Evolutionary conservation across 53 echinoderm and acorn worm genomes (phyloP), one percentile per base, ranked within the genome.

Genomic region (Holothuria leucospilota): DNA sequence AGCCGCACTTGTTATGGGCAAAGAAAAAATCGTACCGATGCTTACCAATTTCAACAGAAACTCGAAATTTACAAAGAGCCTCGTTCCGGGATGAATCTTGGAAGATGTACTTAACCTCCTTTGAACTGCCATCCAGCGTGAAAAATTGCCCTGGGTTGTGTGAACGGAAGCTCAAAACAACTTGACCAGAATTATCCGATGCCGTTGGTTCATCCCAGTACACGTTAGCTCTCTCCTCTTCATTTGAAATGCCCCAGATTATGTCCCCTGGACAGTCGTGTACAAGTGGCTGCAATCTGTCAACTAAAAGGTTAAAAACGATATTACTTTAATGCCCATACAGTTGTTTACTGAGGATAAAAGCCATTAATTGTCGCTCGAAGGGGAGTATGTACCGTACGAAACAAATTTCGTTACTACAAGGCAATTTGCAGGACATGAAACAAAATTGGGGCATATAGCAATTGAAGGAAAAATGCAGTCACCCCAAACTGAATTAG

Each of bases 251-350:
- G 38, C 80, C 80, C 28, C 26, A 51, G 7, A 14, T 61, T 58
- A 80, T 80, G 29, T 60, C 80, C 38, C 6, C 59, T 14, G 80
- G 80, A 80, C 80, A 80, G 13, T 80, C 25, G 13, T n/a, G 74
- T 80, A 80, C 8, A 6, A 59, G 23, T 5, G 80, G 80, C 23
- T 58, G 61, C 5, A 80, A 8, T 15, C 62, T 51, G 34, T 80
- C 80, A 24, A 80, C 80, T 80, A 18, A 56, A 56, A 46, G 46
- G 46, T 46, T 46, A 5, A 46, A 46, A 1, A 46, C 6, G 46
- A 9, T 46, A 46, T 4, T 46, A 11, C 46, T 46, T 46, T 5
- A 11, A 5, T 46, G 8, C 8, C 3, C 46, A 46, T 46, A 46
- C 11, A 46, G 8, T 46, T 46, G 7, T 40, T 40, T 40, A 40